Evolutionary conservation across 2,797 vertebrate genomes (phyloP).

Genomic region (Myiotriccus ornatus): DNA sequence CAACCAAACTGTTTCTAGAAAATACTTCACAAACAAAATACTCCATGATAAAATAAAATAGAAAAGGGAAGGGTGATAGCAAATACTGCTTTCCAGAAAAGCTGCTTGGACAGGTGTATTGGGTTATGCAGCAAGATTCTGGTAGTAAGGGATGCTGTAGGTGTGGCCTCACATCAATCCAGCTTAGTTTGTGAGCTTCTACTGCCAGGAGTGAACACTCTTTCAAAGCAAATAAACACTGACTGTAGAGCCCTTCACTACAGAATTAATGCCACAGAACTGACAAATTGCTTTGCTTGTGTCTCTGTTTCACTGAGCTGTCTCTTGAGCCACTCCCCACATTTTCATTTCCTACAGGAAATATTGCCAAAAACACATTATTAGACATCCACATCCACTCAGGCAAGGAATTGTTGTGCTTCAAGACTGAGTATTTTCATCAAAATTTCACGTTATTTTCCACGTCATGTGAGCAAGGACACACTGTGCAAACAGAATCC

Average conservation of each 20-base stretch:
- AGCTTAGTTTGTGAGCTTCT: neutral
- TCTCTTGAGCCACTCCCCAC: neutral
- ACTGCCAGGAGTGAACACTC: neutral
- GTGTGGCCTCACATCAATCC: neutral
- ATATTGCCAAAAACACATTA: neutral
- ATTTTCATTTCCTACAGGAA: neutral
- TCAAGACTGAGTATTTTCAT: neutral
- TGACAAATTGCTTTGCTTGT: neutral
- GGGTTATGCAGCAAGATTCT: neutral
- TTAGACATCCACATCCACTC: neutral
- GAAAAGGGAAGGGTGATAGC: neutral
- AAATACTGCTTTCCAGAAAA: neutral
- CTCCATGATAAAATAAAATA: neutral
- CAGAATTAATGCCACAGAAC: neutral
- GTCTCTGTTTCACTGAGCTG: neutral
- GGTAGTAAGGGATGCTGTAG: neutral
- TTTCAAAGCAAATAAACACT: neutral
- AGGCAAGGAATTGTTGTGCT: neutral
- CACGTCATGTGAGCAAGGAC: neutral
- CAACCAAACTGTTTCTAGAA: neutral
- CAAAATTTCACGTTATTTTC: neutral
- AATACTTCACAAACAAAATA: neutral
- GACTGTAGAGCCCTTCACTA: neutral
- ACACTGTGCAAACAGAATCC: neutral
- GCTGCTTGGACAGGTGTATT: neutral